Evolutionary conservation across 2,888 invertebrate genomes (phyloP), one percentile per base, ranked within the genome.

Genomic region (Gryllus longicercus): DNA sequence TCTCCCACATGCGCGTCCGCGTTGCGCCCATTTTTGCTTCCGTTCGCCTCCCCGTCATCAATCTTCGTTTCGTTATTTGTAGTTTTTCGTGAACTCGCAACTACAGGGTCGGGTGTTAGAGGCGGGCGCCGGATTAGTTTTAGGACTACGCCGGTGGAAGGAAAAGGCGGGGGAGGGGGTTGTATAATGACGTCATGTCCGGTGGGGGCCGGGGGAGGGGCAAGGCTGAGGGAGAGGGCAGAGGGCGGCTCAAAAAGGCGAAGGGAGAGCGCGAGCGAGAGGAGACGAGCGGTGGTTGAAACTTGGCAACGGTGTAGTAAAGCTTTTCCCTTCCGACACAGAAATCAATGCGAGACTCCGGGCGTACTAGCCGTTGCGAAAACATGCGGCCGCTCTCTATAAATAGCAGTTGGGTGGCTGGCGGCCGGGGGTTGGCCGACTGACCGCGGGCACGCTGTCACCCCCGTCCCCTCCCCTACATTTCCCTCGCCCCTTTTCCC

Each of bases 41-140:
- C 63, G n/a, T 63, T n/a, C 25, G 23, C 23, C 23, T 16, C 76
- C 25, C 16, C 8, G 23, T 25, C 80, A 80, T 80, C 80, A 80
- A 80, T 80, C 80, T 78, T 80, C 74, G 74, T 78, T 80, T 80
- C 75, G 75, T 80, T 76, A 79, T 79, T 79, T 79, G 79, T 77
- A 79, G 38, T 79, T 76, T 79, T 79, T 79, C 79, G 25, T 14
- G 63, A 75, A 75, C 79, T 63, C 76, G 75, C 79, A 75, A 79
- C 75, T 50, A 49, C 49, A 12, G 21, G 77, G 50, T 49, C 50
- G 50, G 12, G 50, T n/a, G 49, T 50, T 50, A 21, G 50, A 50
- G 50, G 21, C n/a, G 50, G 77, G 50, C 25, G 75, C n/a, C 63
- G n/a, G 63, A 63, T 63, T 63, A 63, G 63, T 63, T 63, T 63